These are phyloP conservation scores for Cyprinodon diabolis DNA, from an alignment of 2,797 vertebrate genomes.

Conservation along the genomic window DNA sequence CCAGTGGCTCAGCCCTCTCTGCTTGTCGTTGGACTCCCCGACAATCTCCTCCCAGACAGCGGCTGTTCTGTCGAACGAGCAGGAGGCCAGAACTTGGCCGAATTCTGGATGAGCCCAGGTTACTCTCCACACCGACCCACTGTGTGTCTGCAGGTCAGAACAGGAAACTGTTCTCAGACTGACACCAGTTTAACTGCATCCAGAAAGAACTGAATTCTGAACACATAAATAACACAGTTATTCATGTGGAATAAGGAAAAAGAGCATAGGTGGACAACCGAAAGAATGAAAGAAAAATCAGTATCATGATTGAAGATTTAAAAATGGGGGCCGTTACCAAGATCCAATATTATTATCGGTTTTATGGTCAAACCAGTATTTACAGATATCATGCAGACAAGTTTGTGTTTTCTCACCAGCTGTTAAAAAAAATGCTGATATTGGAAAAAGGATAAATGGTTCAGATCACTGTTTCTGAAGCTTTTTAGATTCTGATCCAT, in stretches of 20 bases:
- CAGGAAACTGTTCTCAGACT: neutral
- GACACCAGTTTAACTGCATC: neutral
- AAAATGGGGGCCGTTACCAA: neutral
- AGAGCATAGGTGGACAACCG: too few relatives aligned
- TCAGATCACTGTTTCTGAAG: too few relatives aligned
- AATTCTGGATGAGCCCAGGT: slow-evolving; percentile 99
- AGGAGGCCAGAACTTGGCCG: slow-evolving; percentile 95
- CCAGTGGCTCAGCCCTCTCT: slow-evolving; percentile 97
- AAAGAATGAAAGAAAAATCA: too few relatives aligned
- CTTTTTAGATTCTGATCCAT: too few relatives aligned
- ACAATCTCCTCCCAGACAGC: slow-evolving; percentile 99
- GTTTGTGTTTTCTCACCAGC: too few relatives aligned
- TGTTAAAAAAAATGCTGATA: too few relatives aligned
- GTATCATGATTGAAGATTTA: neutral
- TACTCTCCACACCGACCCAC: slow-evolving; percentile 97
- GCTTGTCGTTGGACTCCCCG: slow-evolving; percentile 98
- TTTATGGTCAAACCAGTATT: neutral
- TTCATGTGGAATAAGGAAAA: too few relatives aligned
- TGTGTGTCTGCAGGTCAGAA: slow-evolving; percentile 85
- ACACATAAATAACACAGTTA: neutral
- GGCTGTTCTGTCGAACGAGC: slow-evolving; percentile 96
- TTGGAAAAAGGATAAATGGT: too few relatives aligned
- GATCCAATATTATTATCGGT: neutral
- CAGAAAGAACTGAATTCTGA: too few relatives aligned
- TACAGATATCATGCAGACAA: too few relatives aligned